Conservation (phyloP, 1,140 invertebrate genomes). For the Tribolium madens region DNA sequence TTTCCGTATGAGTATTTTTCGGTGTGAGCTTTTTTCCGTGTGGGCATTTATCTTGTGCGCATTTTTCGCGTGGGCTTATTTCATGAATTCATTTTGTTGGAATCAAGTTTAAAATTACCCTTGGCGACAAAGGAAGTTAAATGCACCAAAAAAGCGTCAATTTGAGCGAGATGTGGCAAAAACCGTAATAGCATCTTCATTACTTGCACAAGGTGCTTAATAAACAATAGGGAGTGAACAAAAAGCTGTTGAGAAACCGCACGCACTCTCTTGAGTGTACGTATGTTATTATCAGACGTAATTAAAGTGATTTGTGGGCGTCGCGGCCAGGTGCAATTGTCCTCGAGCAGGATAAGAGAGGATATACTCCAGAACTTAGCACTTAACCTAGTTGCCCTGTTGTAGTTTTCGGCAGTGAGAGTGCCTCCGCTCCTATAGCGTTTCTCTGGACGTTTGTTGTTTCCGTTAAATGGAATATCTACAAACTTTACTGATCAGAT, state of each 20-base stretch:
- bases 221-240: constrained; percentile 30
- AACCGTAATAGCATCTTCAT: constrained; percentile 25
- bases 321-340: constrained; percentile 55
- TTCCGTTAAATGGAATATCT: constrained; percentile 43
- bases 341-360: constrained; percentile 51
- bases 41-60: too few species aligned
- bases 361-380: constrained; percentile 47
- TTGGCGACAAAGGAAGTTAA: constrained; percentile 4
- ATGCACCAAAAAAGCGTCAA: constrained; percentile 23
- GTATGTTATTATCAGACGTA: constrained; percentile 52
- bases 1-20: too few species aligned
- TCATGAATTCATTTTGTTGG: constrained; percentile 10
- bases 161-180: background rate
- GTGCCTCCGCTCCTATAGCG: constrained; percentile 1
- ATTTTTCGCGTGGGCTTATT: too few species aligned
- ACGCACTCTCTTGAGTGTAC: constrained; percentile 46
- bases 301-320: constrained; percentile 55
- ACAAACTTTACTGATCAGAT: constrained; percentile 54
- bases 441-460: constrained; percentile 34
- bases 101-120: constrained; percentile 21
- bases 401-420: constrained; percentile 8
- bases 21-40: too few species aligned
- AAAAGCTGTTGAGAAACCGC: constrained; percentile 30
- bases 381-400: constrained; percentile 39
- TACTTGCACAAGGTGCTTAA: constrained; percentile 24